A percentile compares a stretch with the other conserved stretches of the same genome.
Conservation (phyloP, 2,113 vertebrate species). For the Mola mola region DNA sequence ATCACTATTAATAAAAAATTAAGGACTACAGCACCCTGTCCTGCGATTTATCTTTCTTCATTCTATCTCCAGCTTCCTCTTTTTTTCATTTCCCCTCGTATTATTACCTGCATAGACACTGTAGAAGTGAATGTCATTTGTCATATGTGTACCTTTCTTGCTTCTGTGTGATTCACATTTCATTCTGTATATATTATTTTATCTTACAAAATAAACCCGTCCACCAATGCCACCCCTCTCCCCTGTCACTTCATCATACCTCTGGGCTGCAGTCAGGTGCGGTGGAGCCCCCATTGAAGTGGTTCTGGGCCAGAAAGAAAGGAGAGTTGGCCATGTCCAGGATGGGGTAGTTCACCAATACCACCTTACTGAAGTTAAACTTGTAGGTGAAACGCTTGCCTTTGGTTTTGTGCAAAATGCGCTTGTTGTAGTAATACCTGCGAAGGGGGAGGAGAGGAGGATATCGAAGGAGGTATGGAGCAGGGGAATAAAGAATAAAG, state of each 20-base stretch:
- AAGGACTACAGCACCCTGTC: constrained; percentile 5
- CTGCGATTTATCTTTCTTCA: too few relatives aligned
- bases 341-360: constrained; percentile 90
- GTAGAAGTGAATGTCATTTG: too few relatives aligned
- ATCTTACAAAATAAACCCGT: not conserved
- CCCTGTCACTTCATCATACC: too few relatives aligned
- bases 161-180: not conserved
- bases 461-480: constrained; percentile 51
- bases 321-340: constrained; percentile 89
- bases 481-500: constrained; percentile 44
- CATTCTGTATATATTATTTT: too few relatives aligned
- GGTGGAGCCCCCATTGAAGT: constrained; percentile 82
- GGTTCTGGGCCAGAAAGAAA: constrained; percentile 87
- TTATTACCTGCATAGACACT: too few relatives aligned
- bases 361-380: constrained; percentile 95
- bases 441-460: constrained; percentile 24
- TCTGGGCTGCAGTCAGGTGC: constrained; percentile 87
- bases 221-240: not conserved
- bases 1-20: constrained; percentile 49
- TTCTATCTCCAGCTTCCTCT: too few relatives aligned
- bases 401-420: constrained; percentile 95
- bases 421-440: constrained; percentile 96
- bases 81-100: too few relatives aligned
- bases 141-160: too few relatives aligned
- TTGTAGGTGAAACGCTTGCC: constrained; percentile 96